A percentile compares a stretch with the other conserved stretches of the same genome.
phyloP scores from a whole-genome alignment of 2,888 invertebrate genomes.

The Mesorhabditis belari region DNA sequence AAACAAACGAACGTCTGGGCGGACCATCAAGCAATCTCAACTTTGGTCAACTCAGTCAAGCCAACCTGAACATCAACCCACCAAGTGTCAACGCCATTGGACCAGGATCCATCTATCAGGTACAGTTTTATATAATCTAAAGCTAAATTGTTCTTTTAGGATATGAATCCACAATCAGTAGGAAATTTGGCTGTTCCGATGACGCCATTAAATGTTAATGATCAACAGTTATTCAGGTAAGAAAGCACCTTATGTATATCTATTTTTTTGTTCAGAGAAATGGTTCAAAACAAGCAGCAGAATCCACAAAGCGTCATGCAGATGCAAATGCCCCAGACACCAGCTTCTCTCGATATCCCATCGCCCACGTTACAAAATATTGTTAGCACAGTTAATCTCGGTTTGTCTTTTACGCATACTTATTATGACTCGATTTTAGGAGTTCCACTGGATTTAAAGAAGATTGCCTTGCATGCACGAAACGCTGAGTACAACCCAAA shows the following conservation, averaged over 20 bases:
- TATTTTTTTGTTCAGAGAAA: slow-evolving; percentile 8
- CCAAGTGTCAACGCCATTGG: slow-evolving; percentile 20
- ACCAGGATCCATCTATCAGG: slow-evolving; percentile 20
- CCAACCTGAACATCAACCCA: slow-evolving; percentile 35
- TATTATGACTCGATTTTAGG: slow-evolving; percentile 50
- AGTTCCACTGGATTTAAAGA: slow-evolving; percentile 88
- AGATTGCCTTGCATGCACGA: slow-evolving; percentile 90
- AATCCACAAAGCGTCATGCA: slow-evolving; percentile 21
- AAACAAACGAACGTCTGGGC: slow-evolving; percentile 3
- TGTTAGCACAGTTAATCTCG: slow-evolving; percentile 92
- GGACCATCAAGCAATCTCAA: slow-evolving; percentile 15
- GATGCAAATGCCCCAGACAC: slow-evolving; percentile 27
- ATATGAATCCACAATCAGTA: slow-evolving; percentile 25
- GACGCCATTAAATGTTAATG: slow-evolving; percentile 39
- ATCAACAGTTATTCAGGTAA: slow-evolving; percentile 9
- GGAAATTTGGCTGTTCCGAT: slow-evolving; percentile 39
- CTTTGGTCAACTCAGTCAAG: too few relatives aligned
- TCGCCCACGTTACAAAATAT: slow-evolving; percentile 66
- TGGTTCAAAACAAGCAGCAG: slow-evolving; percentile 7
- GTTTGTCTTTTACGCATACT: slow-evolving; percentile 8
- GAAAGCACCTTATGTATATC: background rate
- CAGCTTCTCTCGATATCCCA: slow-evolving; percentile 44
- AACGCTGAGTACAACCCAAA: slow-evolving; percentile 99
- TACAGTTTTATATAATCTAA: slow-evolving; percentile 1
- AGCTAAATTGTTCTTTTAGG: slow-evolving; percentile 6